Evolutionary conservation across 2,888 invertebrate species (phyloP), one percentile per base, ranked within the genome.

Genomic region (Lasioglossum villosulum): DNA sequence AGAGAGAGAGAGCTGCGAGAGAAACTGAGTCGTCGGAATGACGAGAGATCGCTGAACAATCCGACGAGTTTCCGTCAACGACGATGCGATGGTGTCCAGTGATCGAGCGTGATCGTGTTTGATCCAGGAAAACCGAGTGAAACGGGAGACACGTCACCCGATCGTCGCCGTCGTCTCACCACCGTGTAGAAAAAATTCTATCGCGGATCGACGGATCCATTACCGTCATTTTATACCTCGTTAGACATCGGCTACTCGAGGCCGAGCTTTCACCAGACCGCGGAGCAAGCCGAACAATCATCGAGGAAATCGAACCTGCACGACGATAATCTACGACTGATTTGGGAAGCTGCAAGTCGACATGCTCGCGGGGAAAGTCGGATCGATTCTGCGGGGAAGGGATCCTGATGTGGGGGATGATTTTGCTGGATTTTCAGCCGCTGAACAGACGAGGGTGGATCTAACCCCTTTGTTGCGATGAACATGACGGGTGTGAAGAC

Each of bases 121-220:
- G 23, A 34, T 63, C 59, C 34, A 34, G 71, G 77, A 66, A 80
- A 84, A 23, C 75, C 66, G 23, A 30, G 6, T 72, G 86, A 78
- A 82, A 86, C 70, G 59, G 19, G 83, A 86, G 78, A 84, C 52
- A 37, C 59, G 86, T 63, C 56, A 72, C 27, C 70, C 66, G 86
- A 86, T 52, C 27, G 59, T 27, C 59, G 71, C 63, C 34, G 45
- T 75, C n/a, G 56, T 14, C 37, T 52, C 75, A 34, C 34, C 19
- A 66, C 66, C n/a, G 59, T n/a, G 34, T 8, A 34, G 34, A 75
- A 86, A 82, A 68, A 84, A 85, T 34, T 45, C 48, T 42, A 27
- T 79, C 71, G 74, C 30, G 52, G 52, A 52, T 52, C 78, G 59
- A 66, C 66, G 86, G 74, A 66, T 74, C 56, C 34, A 48, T 82